phyloP scores from a whole-genome alignment of 2,113 vertebrate genomes.

The Scophthalmus maximus region DNA sequence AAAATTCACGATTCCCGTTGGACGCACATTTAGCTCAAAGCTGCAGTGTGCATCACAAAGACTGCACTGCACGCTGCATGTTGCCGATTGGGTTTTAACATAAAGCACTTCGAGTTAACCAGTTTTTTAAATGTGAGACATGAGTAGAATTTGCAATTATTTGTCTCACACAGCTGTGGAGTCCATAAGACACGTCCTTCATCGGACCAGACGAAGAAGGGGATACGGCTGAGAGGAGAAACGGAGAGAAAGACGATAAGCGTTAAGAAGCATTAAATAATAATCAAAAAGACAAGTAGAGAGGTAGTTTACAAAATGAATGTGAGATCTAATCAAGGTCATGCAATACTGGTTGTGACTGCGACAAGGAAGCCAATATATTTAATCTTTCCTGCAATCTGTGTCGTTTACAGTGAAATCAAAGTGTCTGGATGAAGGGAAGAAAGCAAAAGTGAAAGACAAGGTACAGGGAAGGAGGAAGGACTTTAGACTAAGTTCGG shows the following conservation, averaged over 20 bases:
- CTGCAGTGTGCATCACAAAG: too few species aligned
- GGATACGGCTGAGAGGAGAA: not conserved
- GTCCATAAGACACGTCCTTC: too few species aligned
- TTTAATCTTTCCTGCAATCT: not conserved
- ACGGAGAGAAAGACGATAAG: not conserved
- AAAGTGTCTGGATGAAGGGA: not conserved
- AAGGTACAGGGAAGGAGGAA: not conserved
- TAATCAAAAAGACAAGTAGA: not conserved
- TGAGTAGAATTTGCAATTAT: too few species aligned
- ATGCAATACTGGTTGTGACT: not conserved
- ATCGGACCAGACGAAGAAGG: too few species aligned
- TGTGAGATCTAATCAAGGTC: constrained; percentile 17
- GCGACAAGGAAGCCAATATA: not conserved
- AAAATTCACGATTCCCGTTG: too few species aligned
- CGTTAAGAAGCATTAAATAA: constrained; percentile 6
- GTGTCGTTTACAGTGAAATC: not conserved
- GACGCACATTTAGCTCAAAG: too few species aligned
- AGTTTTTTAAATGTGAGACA: too few species aligned
- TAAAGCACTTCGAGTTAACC: too few species aligned
- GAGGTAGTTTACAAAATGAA: not conserved
- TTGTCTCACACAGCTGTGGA: too few species aligned
- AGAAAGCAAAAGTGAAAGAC: not conserved
- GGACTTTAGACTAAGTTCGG: not conserved
- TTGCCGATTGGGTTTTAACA: not conserved
- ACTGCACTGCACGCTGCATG: not conserved